A percentile compares a stretch with the other conserved stretches of the same genome.
Evolutionary conservation across 2,888 invertebrate genomes (phyloP).

Genomic region (Eubasilissa splendida): DNA sequence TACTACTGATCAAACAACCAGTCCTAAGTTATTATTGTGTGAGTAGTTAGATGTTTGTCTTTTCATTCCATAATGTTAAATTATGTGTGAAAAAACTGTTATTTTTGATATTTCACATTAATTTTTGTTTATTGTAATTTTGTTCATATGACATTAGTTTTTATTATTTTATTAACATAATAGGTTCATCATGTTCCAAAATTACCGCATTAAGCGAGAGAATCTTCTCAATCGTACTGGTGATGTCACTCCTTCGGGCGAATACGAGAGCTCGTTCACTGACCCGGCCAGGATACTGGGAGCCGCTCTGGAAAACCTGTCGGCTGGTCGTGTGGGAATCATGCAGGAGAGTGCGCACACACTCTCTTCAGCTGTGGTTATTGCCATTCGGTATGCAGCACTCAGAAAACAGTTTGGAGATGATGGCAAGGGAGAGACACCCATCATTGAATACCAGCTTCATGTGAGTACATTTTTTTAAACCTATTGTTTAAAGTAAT

Average conservation of each 20-base stretch:
- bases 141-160: background rate
- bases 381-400: constrained; percentile 87
- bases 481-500: too few relatives aligned
- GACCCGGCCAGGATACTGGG: constrained; percentile 90
- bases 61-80: background rate
- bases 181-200: constrained; percentile 89
- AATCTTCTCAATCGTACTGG: constrained; percentile 90
- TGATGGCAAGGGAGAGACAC: constrained; percentile 75
- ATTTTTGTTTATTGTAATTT: background rate
- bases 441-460: constrained; percentile 87
- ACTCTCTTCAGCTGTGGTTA: constrained; percentile 80
- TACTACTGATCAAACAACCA: too few relatives aligned
- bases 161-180: constrained; percentile 59
- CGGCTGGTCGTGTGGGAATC: constrained; percentile 86
- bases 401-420: constrained; percentile 83
- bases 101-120: background rate
- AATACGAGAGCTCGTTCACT: constrained; percentile 91
- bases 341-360: constrained; percentile 77
- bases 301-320: constrained; percentile 88
- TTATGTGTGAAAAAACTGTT: background rate
- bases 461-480: constrained; percentile 73
- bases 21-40: too few relatives aligned
- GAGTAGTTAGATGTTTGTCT: too few relatives aligned
- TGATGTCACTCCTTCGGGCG: constrained; percentile 89
- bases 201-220: constrained; percentile 89